phyloP scores from a whole-genome alignment of 2,888 invertebrate genomes.

The Rhynchonema sp. region DNA sequence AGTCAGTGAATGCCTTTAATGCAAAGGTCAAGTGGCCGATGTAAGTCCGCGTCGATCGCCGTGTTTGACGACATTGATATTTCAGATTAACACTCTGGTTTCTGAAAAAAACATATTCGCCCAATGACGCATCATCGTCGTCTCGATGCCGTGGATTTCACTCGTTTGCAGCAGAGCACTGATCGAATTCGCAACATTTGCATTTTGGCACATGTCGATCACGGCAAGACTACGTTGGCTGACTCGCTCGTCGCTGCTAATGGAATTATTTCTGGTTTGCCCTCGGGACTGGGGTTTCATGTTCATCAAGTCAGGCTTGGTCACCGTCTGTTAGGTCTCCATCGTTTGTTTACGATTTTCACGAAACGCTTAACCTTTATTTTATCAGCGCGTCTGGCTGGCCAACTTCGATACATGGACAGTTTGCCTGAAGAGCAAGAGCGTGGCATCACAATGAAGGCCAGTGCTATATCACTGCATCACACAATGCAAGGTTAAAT shows the following conservation, averaged over 20 bases:
- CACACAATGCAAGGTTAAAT: slow-evolving; percentile 32
- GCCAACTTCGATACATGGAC: slow-evolving; percentile 60
- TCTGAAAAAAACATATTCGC: no score
- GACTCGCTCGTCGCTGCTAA: slow-evolving; percentile 82
- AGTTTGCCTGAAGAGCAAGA: slow-evolving; percentile 86
- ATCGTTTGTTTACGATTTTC: no score
- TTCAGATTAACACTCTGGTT: no score
- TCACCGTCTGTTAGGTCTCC: no score
- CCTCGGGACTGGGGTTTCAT: no score
- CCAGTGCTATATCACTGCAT: slow-evolving; percentile 70
- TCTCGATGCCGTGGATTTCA: background rate
- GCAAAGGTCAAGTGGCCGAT: no score
- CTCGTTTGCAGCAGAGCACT: slow-evolving; percentile 30
- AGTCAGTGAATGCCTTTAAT: no score
- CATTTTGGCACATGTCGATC: slow-evolving; percentile 91
- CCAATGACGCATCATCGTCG: no score
- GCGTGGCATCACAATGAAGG: slow-evolving; percentile 97
- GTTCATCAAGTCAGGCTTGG: no score
- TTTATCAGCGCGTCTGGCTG: slow-evolving; percentile 9
- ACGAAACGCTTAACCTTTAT: no score
- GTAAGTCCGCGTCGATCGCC: no score
- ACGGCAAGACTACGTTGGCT: slow-evolving; percentile 83
- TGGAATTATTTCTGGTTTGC: slow-evolving; percentile 59
- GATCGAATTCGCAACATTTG: slow-evolving; percentile 69
- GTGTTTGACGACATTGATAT: no score